A percentile compares a stretch with the other conserved stretches of the same genome.
Evolutionary conservation across 2,797 vertebrate species (phyloP).

Genomic region (Nothura maculosa): DNA sequence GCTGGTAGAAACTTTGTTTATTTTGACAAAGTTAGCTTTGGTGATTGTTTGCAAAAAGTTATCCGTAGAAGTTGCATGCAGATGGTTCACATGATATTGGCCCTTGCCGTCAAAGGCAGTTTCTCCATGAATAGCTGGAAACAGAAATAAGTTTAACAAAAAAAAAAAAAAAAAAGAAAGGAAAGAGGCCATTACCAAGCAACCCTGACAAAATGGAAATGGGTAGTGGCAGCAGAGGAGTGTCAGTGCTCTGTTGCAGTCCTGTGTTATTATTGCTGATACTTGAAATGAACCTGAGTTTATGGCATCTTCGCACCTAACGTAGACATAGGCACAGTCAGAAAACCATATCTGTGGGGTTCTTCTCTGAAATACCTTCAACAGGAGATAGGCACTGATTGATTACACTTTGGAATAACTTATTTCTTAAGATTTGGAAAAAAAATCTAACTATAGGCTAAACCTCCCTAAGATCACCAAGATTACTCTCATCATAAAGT

Average conservation of each 20-base stretch:
- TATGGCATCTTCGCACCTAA: neutral
- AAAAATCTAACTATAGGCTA: neutral
- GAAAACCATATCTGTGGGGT: neutral
- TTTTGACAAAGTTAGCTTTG: too few species aligned
- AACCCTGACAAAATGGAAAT: neutral
- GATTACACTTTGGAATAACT: neutral
- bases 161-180: neutral
- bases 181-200: neutral
- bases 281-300: neutral
- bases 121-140: neutral
- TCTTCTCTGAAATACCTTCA: neutral
- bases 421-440: neutral
- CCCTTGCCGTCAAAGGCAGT: neutral
- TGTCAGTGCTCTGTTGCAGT: neutral
- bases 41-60: fast-evolving
- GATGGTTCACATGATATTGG: neutral
- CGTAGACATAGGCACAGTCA: neutral
- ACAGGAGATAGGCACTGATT: neutral
- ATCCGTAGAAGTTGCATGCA: neutral
- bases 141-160: neutral
- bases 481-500: neutral
- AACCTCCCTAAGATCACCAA: neutral
- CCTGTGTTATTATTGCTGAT: neutral
- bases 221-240: neutral
- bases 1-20: neutral